phyloP scores from a whole-genome alignment of 2,888 invertebrate genomes.

The Tetrapedia diversipes region DNA sequence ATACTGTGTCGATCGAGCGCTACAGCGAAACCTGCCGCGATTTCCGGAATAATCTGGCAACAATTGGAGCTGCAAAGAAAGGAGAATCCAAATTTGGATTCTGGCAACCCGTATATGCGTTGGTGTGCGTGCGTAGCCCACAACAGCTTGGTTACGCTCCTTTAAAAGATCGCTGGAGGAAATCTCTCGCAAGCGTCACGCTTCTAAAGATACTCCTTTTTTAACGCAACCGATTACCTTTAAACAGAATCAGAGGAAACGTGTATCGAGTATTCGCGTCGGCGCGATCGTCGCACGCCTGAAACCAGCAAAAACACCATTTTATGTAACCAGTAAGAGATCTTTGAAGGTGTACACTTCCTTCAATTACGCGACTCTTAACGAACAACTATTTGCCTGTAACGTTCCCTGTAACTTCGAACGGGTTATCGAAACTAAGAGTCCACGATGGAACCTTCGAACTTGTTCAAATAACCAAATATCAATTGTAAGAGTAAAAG shows the following conservation, averaged over 20 bases:
- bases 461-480: no score
- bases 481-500: no score
- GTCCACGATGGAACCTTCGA: background rate
- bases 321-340: constrained; percentile 38
- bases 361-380: constrained; percentile 17
- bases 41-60: constrained; percentile 16
- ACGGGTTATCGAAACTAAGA: constrained; percentile 1
- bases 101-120: no score
- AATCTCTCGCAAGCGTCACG: background rate
- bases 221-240: background rate
- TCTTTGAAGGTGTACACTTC: constrained; percentile 21
- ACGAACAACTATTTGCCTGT: constrained; percentile 11
- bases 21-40: constrained; percentile 11
- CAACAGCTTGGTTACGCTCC: no score
- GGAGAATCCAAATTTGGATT: background rate
- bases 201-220: background rate
- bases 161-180: background rate
- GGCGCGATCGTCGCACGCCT: background rate
- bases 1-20: constrained; percentile 11
- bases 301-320: constrained; percentile 12
- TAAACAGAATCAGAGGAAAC: background rate
- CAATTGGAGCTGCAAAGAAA: background rate
- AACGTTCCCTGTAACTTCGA: background rate
- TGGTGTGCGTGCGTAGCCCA: no score
- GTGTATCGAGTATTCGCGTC: background rate